These are phyloP conservation scores for Miltochrista miniata DNA, from an alignment of 2,888 invertebrate species.

Conservation along the genomic window DNA sequence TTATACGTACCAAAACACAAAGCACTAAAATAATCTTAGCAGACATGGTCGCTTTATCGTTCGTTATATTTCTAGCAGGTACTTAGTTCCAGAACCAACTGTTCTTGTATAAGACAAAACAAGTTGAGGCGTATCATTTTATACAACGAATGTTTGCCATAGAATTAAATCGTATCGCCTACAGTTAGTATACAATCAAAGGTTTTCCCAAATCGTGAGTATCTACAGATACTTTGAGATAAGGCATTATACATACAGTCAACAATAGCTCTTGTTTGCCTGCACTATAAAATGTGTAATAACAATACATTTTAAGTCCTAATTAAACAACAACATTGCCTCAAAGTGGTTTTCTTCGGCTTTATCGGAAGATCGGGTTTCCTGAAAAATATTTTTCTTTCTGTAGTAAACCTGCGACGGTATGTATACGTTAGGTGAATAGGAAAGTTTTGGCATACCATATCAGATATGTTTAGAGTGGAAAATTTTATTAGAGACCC, in stretches of 20 bases:
- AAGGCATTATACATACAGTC: conserved; percentile 42
- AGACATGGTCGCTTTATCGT: conserved; percentile 56
- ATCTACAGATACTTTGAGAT: conserved; percentile 49
- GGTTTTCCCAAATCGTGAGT: conserved; percentile 66
- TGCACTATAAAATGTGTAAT: conserved; percentile 13
- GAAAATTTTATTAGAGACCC: too few relatives aligned
- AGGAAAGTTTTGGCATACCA: background rate
- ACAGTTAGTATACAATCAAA: conserved; percentile 36
- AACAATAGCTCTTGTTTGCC: conserved; percentile 31
- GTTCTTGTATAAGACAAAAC: conserved; percentile 37
- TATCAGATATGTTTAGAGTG: too few relatives aligned
- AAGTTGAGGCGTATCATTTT: conserved; percentile 48
- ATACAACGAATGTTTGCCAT: conserved; percentile 60
- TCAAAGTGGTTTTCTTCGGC: conserved; percentile 2
- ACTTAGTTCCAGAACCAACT: conserved; percentile 23
- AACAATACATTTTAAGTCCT: conserved; percentile 9
- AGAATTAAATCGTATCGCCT: conserved; percentile 46
- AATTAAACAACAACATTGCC: conserved; percentile 2
- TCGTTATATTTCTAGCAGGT: conserved; percentile 44
- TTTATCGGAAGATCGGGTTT: background rate
- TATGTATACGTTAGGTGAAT: background rate
- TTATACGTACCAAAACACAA: conserved; percentile 65
- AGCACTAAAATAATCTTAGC: conserved; percentile 61
- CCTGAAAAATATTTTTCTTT: conserved; percentile 1
- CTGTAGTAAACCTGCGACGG: background rate